A percentile compares a stretch with the other conserved stretches of the same genome.
phyloP scores from a whole-genome alignment of 2,113 vertebrate species.

The Eolophus roseicapilla region DNA sequence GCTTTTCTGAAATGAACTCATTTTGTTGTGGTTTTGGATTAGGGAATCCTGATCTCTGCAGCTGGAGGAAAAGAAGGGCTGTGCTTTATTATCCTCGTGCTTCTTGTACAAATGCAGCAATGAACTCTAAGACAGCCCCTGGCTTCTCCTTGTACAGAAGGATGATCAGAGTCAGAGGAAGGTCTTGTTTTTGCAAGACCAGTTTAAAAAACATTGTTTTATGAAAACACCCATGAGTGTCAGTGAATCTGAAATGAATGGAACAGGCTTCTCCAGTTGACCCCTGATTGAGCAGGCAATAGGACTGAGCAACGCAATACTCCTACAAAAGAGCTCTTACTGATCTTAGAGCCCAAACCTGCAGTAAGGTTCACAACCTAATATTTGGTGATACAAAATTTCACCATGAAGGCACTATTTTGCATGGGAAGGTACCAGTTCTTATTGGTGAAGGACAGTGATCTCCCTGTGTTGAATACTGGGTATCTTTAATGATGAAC shows the following conservation, averaged over 20 bases:
- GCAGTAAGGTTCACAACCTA: neutral
- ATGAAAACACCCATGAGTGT: accelerated
- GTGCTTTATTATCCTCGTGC: accelerated
- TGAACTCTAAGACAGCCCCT: neutral
- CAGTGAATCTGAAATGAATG: neutral
- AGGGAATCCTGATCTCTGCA: neutral
- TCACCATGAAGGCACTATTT: neutral
- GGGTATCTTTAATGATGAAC: neutral
- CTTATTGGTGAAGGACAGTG: neutral
- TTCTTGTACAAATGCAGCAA: accelerated
- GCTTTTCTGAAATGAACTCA: accelerated
- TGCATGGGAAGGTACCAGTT: accelerated
- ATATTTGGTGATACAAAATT: neutral
- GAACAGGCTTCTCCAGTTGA: neutral
- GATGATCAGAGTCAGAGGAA: neutral
- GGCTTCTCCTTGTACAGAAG: neutral
- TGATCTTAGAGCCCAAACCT: neutral
- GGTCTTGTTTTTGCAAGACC: neutral
- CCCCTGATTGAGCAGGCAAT: neutral
- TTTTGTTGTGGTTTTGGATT: neutral
- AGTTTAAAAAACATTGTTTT: neutral
- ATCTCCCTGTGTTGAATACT: neutral
- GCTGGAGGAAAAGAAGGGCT: neutral
- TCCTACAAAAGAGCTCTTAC: neutral
- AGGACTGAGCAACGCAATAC: neutral